Base-by-base conservation (phyloP, 2,113 vertebrate species). In the Nettapus auritus region DNA sequence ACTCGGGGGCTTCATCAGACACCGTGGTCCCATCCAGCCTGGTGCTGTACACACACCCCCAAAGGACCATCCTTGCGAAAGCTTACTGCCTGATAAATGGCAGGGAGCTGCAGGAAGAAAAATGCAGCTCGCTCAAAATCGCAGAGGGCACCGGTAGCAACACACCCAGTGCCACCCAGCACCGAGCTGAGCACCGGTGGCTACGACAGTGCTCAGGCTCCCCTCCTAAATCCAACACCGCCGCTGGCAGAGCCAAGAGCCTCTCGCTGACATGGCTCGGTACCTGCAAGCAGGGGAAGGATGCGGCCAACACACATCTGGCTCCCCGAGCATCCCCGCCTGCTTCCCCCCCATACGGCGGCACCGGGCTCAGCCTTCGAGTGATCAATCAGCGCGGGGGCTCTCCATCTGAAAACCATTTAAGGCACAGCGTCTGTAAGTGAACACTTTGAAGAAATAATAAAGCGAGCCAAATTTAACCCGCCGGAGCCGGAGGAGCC, bases 351-450 rank as follows among this genome's bases (percentile, higher is more conserved):
- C 29, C 16, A 6, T 3, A 7, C 40, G 18, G 31, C 4, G 1
- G 80, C 67, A 46, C 34, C 14, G 10, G 1, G 4, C 78, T 59
- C 78, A 57, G 1, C 31, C 29, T 78, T 40, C 52, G 46, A 31
- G 46, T 6, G 9, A 64, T 3, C 70, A 62, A 29, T 6, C 66
- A 74, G 26, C 50, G 7, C 1, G 23, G 48, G 7, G 88, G 62
- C 88, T 71, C 78, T 84, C 26, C 85, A 82, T 53, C 82, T 73
- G 70, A 78, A 85, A 77, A 38, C 60, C 66, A 44, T 68, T 73
- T 33, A 33, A 60, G 34, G 75, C 31, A 23, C 1, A n/a, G 57
- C 75, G 29, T 38, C 42, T 73, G 78, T 76, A 93, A 73, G 46
- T 8, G 8, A 57, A 78, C 17, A 55, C 69, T 85, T 34, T 5